Conservation (phyloP, 92 coral and sea anemone species). For the Siderastrea siderea region DNA sequence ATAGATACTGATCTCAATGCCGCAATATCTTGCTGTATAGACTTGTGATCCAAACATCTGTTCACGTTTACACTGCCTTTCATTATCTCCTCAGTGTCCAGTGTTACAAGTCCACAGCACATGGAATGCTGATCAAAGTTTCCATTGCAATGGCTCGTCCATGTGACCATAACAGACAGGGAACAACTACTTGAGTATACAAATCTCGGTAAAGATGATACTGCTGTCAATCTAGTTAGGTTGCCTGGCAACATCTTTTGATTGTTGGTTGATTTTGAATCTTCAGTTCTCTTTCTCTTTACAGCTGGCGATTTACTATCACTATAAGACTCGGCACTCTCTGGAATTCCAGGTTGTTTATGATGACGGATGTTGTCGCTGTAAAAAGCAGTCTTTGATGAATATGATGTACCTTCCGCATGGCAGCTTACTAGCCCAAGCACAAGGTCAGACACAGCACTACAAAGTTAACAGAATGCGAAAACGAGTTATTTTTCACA, state of each 20-base stretch:
- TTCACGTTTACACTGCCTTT: constrained; percentile 45
- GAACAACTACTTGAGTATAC: constrained; percentile 21
- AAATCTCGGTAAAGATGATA: constrained; percentile 67
- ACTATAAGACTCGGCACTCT: not conserved
- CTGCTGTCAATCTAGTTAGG: constrained; percentile 56
- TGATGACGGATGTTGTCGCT: not conserved
- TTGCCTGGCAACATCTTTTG: constrained; percentile 57
- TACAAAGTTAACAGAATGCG: constrained; percentile 2
- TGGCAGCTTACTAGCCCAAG: constrained; percentile 46
- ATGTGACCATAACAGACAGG: constrained; percentile 69
- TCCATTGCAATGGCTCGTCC: constrained; percentile 43
- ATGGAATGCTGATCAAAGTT: constrained; percentile 23
- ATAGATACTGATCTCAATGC: constrained; percentile 73
- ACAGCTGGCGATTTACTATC: constrained; percentile 7
- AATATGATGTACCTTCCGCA: not conserved
- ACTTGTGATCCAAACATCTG: constrained; percentile 23
- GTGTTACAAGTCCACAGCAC: constrained; percentile 56
- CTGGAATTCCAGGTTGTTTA: not conserved
- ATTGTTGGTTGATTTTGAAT: not conserved
- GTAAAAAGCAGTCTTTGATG: constrained; percentile 1
- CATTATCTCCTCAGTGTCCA: constrained; percentile 24
- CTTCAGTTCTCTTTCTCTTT: constrained; percentile 51
- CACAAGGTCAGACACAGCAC: constrained; percentile 30
- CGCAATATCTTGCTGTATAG: constrained; percentile 50
- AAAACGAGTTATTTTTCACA: no score